Evolutionary conservation across 1,140 invertebrate species (phyloP).

Genomic region (Zeugodacus cucurbitae): DNA sequence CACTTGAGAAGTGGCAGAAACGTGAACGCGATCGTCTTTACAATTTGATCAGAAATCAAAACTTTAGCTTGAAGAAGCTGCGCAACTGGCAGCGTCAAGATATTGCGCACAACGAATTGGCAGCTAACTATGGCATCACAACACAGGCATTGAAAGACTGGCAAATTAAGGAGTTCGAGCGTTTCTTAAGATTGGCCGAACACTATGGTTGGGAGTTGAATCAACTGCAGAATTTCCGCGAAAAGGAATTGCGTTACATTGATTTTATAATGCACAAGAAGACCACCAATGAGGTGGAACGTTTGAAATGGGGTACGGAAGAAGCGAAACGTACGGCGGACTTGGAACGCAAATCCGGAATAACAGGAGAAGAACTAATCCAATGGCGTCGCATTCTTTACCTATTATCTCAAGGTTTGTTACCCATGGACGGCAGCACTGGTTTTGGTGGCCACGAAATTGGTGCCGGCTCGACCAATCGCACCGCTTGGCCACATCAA

Average conservation of each 20-base stretch:
- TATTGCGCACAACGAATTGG: slow-evolving; percentile 48
- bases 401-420: slow-evolving; percentile 55
- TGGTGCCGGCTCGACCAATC: slow-evolving; percentile 53
- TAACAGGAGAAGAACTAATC: slow-evolving; percentile 51
- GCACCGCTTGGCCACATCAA: slow-evolving; percentile 49
- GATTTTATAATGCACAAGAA: slow-evolving; percentile 55
- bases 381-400: slow-evolving; percentile 57
- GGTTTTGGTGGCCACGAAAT: slow-evolving; percentile 50
- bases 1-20: slow-evolving; percentile 55
- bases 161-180: slow-evolving; percentile 57
- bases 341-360: slow-evolving; percentile 49
- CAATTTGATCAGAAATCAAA: slow-evolving; percentile 59
- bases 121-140: slow-evolving; percentile 51
- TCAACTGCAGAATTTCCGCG: slow-evolving; percentile 59
- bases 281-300: slow-evolving; percentile 46
- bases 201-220: slow-evolving; percentile 55
- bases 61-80: slow-evolving; percentile 54
- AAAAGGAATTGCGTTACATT: slow-evolving; percentile 55
- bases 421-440: slow-evolving; percentile 48
- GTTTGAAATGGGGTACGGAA: slow-evolving; percentile 48
- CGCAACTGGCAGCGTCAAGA: slow-evolving; percentile 58
- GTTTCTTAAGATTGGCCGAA: slow-evolving; percentile 52
- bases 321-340: slow-evolving; percentile 49
- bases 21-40: slow-evolving; percentile 61
- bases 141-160: slow-evolving; percentile 55